Evolutionary conservation across 2,113 vertebrate species (phyloP).

Genomic region (Sarotherodon lohbergeri): DNA sequence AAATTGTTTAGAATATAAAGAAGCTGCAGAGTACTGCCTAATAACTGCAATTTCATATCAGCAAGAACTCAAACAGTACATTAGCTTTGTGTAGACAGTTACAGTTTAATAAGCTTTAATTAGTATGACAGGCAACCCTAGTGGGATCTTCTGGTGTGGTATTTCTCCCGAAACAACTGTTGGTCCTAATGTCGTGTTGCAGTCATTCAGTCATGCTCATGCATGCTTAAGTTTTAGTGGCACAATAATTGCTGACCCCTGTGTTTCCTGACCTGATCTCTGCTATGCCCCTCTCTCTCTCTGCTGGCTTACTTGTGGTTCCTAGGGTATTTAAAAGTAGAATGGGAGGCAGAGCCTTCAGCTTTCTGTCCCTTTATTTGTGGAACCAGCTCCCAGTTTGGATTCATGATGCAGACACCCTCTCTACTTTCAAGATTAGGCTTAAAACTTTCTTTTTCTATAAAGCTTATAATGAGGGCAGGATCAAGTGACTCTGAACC

Average conservation of each 20-base stretch:
- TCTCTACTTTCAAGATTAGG: neutral
- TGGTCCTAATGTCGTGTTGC: neutral
- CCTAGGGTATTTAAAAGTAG: neutral
- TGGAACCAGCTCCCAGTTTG: neutral
- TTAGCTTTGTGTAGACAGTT: neutral
- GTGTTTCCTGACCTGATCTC: neutral
- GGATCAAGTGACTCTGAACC: neutral
- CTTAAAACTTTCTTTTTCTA: neutral
- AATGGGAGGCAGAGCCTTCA: neutral
- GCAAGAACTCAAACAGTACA: neutral
- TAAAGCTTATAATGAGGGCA: neutral
- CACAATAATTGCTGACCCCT: neutral
- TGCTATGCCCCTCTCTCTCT: neutral
- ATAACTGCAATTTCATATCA: neutral
- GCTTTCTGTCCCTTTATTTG: neutral
- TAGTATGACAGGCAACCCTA: neutral
- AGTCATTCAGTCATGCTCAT: neutral
- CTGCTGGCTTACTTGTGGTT: neutral
- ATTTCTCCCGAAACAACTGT: neutral
- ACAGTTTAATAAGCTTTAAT: neutral
- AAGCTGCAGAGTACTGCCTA: neutral
- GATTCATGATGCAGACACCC: neutral
- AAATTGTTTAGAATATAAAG: neutral
- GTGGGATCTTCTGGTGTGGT: neutral
- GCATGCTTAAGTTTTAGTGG: neutral